These are phyloP conservation scores for Hedya salicella DNA, from an alignment of 2,888 invertebrate genomes.

Conservation along the genomic window DNA sequence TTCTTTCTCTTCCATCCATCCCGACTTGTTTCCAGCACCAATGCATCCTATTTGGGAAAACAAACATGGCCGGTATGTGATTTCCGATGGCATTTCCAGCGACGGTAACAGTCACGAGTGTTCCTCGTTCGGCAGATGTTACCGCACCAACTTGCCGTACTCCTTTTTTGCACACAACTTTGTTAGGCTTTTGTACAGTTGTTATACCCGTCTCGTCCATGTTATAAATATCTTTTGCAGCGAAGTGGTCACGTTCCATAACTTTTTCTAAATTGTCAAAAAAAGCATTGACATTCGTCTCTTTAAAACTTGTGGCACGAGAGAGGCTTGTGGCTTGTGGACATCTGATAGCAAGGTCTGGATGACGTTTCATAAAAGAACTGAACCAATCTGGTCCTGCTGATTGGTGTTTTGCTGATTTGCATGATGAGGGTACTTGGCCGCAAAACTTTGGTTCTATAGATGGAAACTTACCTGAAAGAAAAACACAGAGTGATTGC, in stretches of 20 bases:
- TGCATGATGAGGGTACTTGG: too few relatives aligned
- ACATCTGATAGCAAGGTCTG: slow-evolving; percentile 41
- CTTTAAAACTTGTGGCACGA: slow-evolving; percentile 52
- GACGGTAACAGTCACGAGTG: background rate
- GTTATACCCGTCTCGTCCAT: slow-evolving; percentile 60
- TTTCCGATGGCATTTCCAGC: slow-evolving; percentile 52
- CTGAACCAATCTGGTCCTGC: slow-evolving; percentile 37
- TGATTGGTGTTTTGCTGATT: too few relatives aligned
- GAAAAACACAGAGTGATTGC: too few relatives aligned
- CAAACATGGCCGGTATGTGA: slow-evolving; percentile 49
- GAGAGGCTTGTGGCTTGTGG: slow-evolving; percentile 45
- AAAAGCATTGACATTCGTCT: slow-evolving; percentile 50
- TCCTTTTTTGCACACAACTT: slow-evolving; percentile 54
- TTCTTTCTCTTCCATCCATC: slow-evolving; percentile 43
- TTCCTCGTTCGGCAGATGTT: slow-evolving; percentile 43
- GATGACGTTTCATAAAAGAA: slow-evolving; percentile 37
- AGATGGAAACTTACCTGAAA: too few relatives aligned
- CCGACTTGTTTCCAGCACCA: slow-evolving; percentile 46
- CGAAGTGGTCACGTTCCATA: slow-evolving; percentile 49
- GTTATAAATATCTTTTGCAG: slow-evolving; percentile 54
- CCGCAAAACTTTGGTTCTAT: too few relatives aligned
- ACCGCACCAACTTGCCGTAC: slow-evolving; percentile 57
- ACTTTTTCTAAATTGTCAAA: slow-evolving; percentile 49
- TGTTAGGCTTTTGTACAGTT: slow-evolving; percentile 55
- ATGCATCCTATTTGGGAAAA: slow-evolving; percentile 46